phyloP scores from a whole-genome alignment of 1,140 invertebrate genomes.

The Rhopalosiphum padi region DNA sequence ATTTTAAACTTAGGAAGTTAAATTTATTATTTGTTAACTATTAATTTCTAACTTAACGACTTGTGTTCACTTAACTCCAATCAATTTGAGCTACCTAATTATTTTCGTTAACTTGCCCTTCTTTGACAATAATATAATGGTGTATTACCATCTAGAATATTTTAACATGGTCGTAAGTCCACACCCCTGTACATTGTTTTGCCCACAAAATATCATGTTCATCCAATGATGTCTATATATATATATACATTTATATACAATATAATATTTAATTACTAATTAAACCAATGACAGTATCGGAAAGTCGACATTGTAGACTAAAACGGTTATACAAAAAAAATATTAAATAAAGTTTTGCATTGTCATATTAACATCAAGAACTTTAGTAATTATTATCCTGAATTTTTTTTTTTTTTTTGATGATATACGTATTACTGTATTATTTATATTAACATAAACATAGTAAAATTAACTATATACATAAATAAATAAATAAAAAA shows the following conservation, averaged over 20 bases:
- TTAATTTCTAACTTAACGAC: neutral
- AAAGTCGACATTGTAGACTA: neutral
- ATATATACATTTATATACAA: too few relatives aligned
- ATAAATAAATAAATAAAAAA: neutral
- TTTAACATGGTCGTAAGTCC: neutral
- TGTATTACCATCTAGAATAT: neutral
- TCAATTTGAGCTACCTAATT: too few relatives aligned
- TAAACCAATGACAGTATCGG: neutral
- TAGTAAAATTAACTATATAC: neutral
- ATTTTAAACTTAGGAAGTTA: neutral
- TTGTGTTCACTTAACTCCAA: neutral
- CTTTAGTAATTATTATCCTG: neutral
- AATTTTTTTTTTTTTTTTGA: neutral
- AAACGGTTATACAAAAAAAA: neutral
- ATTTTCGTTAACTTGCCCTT: too few relatives aligned
- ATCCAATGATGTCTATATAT: neutral
- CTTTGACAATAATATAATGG: neutral
- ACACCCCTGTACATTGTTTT: too few relatives aligned
- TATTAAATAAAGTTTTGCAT: neutral
- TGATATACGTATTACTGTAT: neutral
- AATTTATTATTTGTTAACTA: neutral
- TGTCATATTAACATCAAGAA: neutral
- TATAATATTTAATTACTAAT: neutral
- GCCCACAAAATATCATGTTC: neutral
- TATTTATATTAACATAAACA: too few relatives aligned